Evolutionary conservation across 2,888 invertebrate genomes (phyloP).

Genomic region (Orthosia gracilis): DNA sequence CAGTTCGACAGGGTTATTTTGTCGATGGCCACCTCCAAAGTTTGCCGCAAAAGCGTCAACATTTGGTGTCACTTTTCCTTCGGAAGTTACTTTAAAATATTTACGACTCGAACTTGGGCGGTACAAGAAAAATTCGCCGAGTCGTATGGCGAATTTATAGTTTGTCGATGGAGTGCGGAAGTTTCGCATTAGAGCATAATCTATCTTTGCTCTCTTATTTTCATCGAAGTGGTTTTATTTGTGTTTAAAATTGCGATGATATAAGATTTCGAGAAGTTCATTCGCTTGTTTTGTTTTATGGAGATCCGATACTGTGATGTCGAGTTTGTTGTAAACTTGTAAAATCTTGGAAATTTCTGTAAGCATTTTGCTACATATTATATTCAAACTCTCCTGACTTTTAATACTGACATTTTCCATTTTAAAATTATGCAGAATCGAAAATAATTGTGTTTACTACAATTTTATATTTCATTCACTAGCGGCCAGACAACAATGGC

Average conservation of each 20-base stretch:
- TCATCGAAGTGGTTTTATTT: constrained; percentile 76
- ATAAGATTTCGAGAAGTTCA: constrained; percentile 63
- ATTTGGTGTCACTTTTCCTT: constrained; percentile 87
- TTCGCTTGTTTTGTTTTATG: constrained; percentile 62
- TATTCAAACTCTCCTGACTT: constrained; percentile 6
- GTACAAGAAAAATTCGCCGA: constrained; percentile 82
- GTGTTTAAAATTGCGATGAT: constrained; percentile 76
- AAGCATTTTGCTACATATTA: constrained; percentile 5
- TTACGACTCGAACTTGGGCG: constrained; percentile 86
- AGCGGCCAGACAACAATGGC: constrained; percentile 46
- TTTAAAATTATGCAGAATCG: background rate
- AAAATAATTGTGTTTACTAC: constrained; percentile 12
- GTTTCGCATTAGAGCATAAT: constrained; percentile 78
- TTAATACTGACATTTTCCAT: constrained; percentile 6
- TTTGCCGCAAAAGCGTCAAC: constrained; percentile 84
- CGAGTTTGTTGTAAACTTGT: constrained; percentile 40
- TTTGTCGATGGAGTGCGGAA: constrained; percentile 82
- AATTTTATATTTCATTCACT: constrained; percentile 8
- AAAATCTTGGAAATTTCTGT: constrained; percentile 31
- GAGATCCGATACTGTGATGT: constrained; percentile 45
- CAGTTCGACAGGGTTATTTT: constrained; percentile 87
- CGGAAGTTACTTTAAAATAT: constrained; percentile 90
- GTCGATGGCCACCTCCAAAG: constrained; percentile 83
- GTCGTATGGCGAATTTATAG: constrained; percentile 85
- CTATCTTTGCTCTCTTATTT: constrained; percentile 74